Conservation (phyloP, 2,113 vertebrate species). For the Pycnonotus jocosus region DNA sequence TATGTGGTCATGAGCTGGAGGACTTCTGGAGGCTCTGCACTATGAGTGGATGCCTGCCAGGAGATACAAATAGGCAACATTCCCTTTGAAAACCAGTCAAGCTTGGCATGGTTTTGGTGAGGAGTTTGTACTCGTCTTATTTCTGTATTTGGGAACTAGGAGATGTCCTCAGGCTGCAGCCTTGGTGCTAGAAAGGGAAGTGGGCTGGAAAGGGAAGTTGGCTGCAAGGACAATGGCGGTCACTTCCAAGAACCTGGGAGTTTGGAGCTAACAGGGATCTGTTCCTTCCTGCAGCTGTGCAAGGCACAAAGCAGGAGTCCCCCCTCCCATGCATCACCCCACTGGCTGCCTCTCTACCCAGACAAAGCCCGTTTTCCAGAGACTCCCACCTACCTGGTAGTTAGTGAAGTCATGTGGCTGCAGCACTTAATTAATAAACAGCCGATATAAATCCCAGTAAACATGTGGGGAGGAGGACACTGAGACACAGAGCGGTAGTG, state of each 20-base stretch:
- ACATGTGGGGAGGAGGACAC: background rate
- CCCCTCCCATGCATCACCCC: background rate
- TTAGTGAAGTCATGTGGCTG: conserved; percentile 48
- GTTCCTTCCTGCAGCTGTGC: background rate
- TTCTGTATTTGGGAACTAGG: background rate
- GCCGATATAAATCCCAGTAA: conserved; percentile 33
- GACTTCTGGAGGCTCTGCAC: background rate
- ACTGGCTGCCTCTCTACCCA: background rate
- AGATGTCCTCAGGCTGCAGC: background rate
- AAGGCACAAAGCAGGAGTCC: background rate
- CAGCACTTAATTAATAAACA: conserved; percentile 48
- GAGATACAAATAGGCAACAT: background rate
- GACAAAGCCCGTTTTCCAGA: background rate
- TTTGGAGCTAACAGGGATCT: background rate
- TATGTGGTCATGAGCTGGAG: background rate
- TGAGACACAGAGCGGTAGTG: background rate
- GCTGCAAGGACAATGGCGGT: background rate
- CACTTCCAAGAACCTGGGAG: background rate
- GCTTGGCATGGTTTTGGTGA: background rate
- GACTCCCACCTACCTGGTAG: conserved; percentile 40
- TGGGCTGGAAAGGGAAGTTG: background rate
- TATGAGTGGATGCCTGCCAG: background rate
- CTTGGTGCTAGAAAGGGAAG: background rate
- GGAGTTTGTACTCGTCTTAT: background rate
- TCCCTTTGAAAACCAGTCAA: background rate